Base-by-base conservation (phyloP, 2,888 invertebrate species). In the Miltochrista miniata region DNA sequence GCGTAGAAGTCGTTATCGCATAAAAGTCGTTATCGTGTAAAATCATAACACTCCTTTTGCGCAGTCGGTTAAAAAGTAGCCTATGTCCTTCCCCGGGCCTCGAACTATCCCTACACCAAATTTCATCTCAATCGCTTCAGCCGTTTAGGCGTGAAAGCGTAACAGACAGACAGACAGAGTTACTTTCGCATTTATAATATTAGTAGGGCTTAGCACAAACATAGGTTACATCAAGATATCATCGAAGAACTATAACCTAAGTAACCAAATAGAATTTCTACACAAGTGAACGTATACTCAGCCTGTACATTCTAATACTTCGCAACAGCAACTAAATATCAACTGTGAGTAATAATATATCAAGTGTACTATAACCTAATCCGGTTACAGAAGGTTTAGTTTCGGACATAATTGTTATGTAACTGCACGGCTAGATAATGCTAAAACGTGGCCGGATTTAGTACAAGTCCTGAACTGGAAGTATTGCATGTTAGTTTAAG, bases 221-320 rank as follows among this genome's bases (percentile, higher is more conserved):
- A 33, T 33, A 2, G 34, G 37, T 62, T 64, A 64, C 38, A 44
- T 62, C 52, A 64, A 34, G n/a, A 29, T 18, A 38, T 24, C 35
- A 45, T 44, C 34, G n/a, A 44, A 52, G 50, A 59, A 68, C 68
- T 51, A 56, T n/a, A n/a, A n/a, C n/a, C n/a, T n/a, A n/a, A n/a
- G n/a, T n/a, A 55, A 52, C 43, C 44, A 54, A 47, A 35, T 36
- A 31, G 43, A 41, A 50, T 54, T 56, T 57, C 68, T 50, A 65
- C 56, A 53, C 39, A 10, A 44, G 35, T 45, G 39, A 45, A 33
- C 29, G 44, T 39, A 41, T 13, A 18, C 45, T 18, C 48, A 51
- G 54, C 50, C 54, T 58, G 51, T 54, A 56, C 64, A 68, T 61
- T 64, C 59, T 56, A 61, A 53, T 38, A 35, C 64, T 66, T 49